Evolutionary conservation across 2,113 vertebrate species (phyloP).

Genomic region (Azemiops feae): DNA sequence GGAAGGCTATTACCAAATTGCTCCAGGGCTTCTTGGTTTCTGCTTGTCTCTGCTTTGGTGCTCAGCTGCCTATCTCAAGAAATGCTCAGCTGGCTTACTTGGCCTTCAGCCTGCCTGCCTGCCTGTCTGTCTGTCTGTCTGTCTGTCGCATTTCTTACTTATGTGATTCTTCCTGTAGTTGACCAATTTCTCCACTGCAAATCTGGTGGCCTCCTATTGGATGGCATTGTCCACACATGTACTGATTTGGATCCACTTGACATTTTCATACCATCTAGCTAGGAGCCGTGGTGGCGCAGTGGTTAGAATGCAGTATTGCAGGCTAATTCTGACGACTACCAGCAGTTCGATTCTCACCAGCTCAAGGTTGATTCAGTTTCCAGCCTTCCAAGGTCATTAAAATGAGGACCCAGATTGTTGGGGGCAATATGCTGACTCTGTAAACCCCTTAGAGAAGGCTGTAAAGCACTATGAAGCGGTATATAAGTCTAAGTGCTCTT

Average conservation of each 20-base stretch:
- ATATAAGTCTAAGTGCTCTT: not conserved
- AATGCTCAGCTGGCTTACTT: not conserved
- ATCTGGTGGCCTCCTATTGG: not conserved
- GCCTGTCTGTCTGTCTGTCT: not conserved
- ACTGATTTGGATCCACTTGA: not conserved
- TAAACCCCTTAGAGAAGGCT: not conserved
- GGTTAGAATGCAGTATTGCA: not conserved
- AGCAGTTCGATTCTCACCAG: not conserved
- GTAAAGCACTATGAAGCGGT: not conserved
- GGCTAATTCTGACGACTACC: not conserved
- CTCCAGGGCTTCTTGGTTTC: not conserved
- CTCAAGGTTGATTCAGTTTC: not conserved
- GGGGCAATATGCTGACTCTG: too few relatives aligned
- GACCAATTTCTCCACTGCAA: not conserved
- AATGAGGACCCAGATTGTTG: not conserved
- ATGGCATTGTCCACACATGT: not conserved
- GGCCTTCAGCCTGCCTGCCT: not conserved
- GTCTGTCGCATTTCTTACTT: not conserved
- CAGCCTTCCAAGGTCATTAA: not conserved
- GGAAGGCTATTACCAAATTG: not conserved
- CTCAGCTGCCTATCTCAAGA: not conserved
- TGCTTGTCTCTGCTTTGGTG: not conserved
- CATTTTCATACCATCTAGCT: not conserved
- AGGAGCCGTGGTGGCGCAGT: not conserved
- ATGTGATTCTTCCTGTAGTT: not conserved